A percentile compares a stretch with the other conserved stretches of the same genome.
phyloP scores from a whole-genome alignment of 2,888 invertebrate species.

The Linnaemya vulpina region DNA sequence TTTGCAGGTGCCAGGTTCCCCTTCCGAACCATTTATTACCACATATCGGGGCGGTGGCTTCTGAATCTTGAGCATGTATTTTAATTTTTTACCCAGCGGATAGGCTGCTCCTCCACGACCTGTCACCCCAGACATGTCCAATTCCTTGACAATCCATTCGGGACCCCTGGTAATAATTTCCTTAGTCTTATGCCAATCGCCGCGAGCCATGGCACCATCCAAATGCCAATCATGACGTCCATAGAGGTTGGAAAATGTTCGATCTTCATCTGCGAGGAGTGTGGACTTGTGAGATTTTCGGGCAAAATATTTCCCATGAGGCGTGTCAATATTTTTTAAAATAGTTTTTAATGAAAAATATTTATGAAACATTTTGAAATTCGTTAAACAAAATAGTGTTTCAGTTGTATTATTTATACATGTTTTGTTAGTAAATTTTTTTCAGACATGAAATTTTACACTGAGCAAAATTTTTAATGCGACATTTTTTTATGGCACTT shows the following conservation, averaged over 20 bases:
- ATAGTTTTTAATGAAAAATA: not conserved
- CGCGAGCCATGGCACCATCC: constrained; percentile 93
- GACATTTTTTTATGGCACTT: too few species aligned
- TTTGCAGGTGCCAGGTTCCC: constrained; percentile 96
- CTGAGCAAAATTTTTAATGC: too few species aligned
- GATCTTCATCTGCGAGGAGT: constrained; percentile 93
- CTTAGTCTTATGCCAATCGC: constrained; percentile 99
- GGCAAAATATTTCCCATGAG: not conserved
- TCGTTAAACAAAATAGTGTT: not conserved
- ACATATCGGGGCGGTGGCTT: constrained; percentile 97
- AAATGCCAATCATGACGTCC: constrained; percentile 98
- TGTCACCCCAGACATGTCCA: constrained; percentile 95
- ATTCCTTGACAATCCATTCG: constrained; percentile 98
- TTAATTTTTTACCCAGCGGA: constrained; percentile 99
- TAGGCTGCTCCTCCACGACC: constrained; percentile 99
- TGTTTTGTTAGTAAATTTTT: too few species aligned
- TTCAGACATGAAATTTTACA: too few species aligned
- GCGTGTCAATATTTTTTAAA: not conserved
- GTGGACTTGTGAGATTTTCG: constrained; percentile 85
- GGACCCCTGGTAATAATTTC: constrained; percentile 95
- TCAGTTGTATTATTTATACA: not conserved
- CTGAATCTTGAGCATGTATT: constrained; percentile 98
- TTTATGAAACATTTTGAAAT: constrained; percentile 7
- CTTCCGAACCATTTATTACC: constrained; percentile 99
- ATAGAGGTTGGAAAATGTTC: constrained; percentile 98